Base-by-base conservation (phyloP, 2,888 invertebrate genomes). In the Eledona agricola region DNA sequence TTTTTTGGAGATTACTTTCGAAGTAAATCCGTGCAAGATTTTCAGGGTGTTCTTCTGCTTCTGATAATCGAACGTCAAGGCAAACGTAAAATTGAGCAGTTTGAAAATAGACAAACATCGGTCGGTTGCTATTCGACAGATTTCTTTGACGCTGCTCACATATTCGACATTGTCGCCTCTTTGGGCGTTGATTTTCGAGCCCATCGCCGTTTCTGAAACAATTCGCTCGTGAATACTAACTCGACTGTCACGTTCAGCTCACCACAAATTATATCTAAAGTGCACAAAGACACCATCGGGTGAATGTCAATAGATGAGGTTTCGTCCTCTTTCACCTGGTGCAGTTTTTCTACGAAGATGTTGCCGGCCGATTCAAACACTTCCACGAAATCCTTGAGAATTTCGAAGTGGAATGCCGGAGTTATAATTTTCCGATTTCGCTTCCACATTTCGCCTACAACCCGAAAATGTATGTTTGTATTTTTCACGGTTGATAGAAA, bases 191-290 rank as follows among this genome's bases (percentile, higher is more conserved):
- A 90, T 77, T 15, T 82, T 81, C 4, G 85, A 82, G 0, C 93
- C 93, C 93, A 94, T 94, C 5, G 93, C 88, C 3, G 90, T 87
- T 77, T 93, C 93, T 89, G 9, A 10, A 28, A 28, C 2, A 38
- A 34, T 17, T 6, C 4, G 29, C 29, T 28, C 7, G 9, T 50
- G 4, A 10, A 25, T 4, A 31, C 4, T 17, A 13, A 7, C 17
- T 22, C 45, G 10, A 11, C 28, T 28, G 4, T 6, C 5, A 7
- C 10, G 11, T 12, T 10, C 11, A 28, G 11, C 31, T 72, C 74
- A 84, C 85, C 83, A 70, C 84, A 83, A 46, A 86, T 83, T 11
- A 83, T 79, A 68, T 85, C 85, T 63, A 86, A 71, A 2, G 80
- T 82, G 75, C 77, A 87, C 38, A 77, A 79, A 69, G 81, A 80